Percentiles rank a stretch among this genome's conserved stretches.
Conservation (phyloP, 2,113 vertebrate genomes). For the Daphoenositta chrysoptera region DNA sequence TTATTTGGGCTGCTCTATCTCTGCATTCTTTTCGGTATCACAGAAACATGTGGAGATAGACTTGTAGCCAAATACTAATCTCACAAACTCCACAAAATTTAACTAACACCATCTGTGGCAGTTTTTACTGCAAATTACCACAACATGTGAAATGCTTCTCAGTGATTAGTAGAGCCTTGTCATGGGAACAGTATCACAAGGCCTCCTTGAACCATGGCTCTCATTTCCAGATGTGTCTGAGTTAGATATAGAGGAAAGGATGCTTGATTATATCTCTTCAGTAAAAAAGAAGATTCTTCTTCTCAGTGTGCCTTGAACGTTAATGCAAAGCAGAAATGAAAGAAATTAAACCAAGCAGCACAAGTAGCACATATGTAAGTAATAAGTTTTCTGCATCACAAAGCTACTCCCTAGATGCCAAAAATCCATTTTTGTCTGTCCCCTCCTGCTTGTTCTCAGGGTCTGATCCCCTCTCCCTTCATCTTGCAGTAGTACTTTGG, state of each 20-base stretch:
- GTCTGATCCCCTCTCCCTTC: background rate
- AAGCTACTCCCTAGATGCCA: background rate
- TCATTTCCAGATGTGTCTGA: background rate
- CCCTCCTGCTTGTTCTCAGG: background rate
- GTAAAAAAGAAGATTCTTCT: background rate
- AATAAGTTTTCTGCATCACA: background rate
- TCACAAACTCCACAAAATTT: background rate
- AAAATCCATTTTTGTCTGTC: background rate
- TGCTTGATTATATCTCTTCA: background rate
- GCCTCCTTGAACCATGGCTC: background rate
- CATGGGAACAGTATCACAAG: background rate
- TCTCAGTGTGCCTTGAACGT: background rate
- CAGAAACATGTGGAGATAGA: background rate
- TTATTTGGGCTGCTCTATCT: background rate
- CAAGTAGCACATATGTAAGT: background rate
- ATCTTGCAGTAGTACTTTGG: background rate
- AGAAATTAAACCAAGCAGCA: background rate
- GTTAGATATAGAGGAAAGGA: background rate
- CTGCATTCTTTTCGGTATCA: background rate
- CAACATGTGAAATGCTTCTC: background rate
- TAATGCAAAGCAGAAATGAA: background rate
- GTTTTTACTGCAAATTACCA: constrained; percentile 21
- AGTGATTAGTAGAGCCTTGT: background rate
- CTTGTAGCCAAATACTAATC: constrained; percentile 11
- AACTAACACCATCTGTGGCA: constrained; percentile 34